Percentiles rank a stretch among this genome's conserved stretches.
Evolutionary conservation across 2,888 invertebrate species (phyloP).

Genomic region (Sphaerophoria taeniata): DNA sequence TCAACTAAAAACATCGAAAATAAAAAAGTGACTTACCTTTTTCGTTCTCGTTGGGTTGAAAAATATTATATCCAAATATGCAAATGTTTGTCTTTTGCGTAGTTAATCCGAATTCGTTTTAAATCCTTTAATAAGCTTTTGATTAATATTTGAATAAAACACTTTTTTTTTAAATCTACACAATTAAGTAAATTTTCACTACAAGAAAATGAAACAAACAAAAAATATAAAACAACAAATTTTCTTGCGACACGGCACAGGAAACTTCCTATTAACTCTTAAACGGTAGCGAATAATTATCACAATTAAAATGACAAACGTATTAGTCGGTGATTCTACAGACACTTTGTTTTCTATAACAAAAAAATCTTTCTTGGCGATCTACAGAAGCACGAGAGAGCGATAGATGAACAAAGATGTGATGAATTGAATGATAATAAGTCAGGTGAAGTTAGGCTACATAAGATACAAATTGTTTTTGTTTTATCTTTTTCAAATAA

Average conservation of each 20-base stretch:
- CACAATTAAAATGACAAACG: slow-evolving; percentile 60
- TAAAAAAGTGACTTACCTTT: slow-evolving; percentile 54
- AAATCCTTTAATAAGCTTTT: slow-evolving; percentile 42
- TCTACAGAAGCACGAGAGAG: slow-evolving; percentile 23
- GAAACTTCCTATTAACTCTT: slow-evolving; percentile 56
- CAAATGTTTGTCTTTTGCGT: slow-evolving; percentile 37
- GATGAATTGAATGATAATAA: slow-evolving; percentile 48
- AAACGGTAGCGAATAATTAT: slow-evolving; percentile 61
- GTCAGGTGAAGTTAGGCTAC: slow-evolving; percentile 48
- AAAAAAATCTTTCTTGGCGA: slow-evolving; percentile 25
- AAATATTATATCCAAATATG: slow-evolving; percentile 54
- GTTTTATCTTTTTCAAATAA: neutral
- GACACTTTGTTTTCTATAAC: slow-evolving; percentile 42
- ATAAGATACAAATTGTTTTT: slow-evolving; percentile 36
- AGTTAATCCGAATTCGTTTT: slow-evolving; percentile 36
- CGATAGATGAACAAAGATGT: slow-evolving; percentile 29
- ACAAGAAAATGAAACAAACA: slow-evolving; percentile 6
- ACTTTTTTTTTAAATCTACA: neutral
- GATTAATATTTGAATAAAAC: neutral
- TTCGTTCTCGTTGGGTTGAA: slow-evolving; percentile 42
- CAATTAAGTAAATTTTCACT: slow-evolving; percentile 22
- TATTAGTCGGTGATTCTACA: slow-evolving; percentile 32
- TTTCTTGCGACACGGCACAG: slow-evolving; percentile 50
- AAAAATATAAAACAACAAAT: neutral
- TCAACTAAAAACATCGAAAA: neutral